Percentiles rank a stretch among this genome's conserved stretches.
phyloP scores from a whole-genome alignment of 92 coral and sea anemone genomes.

The Paramuricea clavata region DNA sequence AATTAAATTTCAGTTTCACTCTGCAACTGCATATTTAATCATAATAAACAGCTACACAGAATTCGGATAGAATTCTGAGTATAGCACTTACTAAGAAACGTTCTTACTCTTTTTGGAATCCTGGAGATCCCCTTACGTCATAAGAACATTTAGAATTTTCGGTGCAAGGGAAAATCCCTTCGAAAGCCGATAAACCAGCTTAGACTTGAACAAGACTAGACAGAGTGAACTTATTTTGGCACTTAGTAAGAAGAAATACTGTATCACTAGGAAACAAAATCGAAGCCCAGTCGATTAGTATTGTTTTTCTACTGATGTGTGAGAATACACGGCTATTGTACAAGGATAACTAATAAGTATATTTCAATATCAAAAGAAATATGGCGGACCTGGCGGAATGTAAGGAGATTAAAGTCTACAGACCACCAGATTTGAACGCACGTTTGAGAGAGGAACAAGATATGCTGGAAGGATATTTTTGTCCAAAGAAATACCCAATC shows the following conservation, averaged over 20 bases:
- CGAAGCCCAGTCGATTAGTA: not conserved
- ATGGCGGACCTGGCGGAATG: constrained; percentile 19
- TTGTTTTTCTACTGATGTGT: too few relatives aligned
- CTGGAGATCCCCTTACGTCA: not conserved
- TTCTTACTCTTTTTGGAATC: not conserved
- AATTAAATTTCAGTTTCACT: too few relatives aligned
- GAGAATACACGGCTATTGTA: too few relatives aligned
- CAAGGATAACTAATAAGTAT: not conserved
- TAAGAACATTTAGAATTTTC: too few relatives aligned
- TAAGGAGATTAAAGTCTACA: not conserved
- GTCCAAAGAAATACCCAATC: too few relatives aligned
- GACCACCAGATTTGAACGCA: not conserved
- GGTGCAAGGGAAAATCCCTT: too few relatives aligned
- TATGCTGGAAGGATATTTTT: not conserved
- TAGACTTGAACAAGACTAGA: not conserved
- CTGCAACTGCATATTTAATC: not conserved
- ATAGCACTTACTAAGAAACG: not conserved
- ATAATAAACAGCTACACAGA: not conserved
- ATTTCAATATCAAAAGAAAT: not conserved
- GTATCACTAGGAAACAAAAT: too few relatives aligned
- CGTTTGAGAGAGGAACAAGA: not conserved
- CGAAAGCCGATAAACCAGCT: not conserved
- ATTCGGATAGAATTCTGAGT: not conserved
- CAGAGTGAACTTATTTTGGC: too few relatives aligned
- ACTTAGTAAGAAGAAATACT: too few relatives aligned